A percentile compares a stretch with the other conserved stretches of the same genome.
Conservation (phyloP, 1,140 invertebrate genomes). For the Scaptomyza pallida region DNA sequence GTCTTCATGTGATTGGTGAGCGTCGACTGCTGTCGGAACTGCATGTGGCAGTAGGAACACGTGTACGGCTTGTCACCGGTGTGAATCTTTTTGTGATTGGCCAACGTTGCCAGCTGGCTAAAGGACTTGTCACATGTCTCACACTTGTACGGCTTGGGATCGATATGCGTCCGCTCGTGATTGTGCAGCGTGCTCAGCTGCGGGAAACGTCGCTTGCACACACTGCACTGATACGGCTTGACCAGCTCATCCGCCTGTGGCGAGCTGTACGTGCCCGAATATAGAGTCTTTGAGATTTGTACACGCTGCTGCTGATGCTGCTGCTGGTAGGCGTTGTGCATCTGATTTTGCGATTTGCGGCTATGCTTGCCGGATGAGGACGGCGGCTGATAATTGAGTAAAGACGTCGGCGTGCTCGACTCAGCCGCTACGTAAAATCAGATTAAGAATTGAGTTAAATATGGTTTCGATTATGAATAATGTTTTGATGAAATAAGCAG, state of each 20-base stretch:
- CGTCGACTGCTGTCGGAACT: conserved; percentile 82
- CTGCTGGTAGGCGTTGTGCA: conserved; percentile 74
- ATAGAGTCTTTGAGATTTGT: conserved; percentile 81
- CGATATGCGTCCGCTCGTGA: conserved; percentile 83
- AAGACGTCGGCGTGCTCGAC: conserved; percentile 75
- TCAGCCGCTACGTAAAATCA: conserved; percentile 57
- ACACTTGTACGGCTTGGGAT: conserved; percentile 83
- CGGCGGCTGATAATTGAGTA: conserved; percentile 77
- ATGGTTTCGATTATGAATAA: not conserved
- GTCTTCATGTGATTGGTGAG: conserved; percentile 84
- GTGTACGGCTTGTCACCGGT: conserved; percentile 83
- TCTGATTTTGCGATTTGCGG: conserved; percentile 67
- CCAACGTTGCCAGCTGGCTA: conserved; percentile 76
- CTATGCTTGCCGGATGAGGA: conserved; percentile 59
- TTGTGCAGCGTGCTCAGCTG: conserved; percentile 82
- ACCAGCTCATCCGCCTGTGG: conserved; percentile 81
- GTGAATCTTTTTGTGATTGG: conserved; percentile 83
- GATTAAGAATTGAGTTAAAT: not conserved
- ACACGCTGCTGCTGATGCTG: conserved; percentile 73
- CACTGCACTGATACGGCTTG: conserved; percentile 83
- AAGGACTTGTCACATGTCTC: conserved; percentile 82
- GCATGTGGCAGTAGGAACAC: conserved; percentile 81
- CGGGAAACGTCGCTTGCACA: conserved; percentile 82
- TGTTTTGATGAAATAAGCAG: not conserved
- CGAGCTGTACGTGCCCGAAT: conserved; percentile 78